These are phyloP conservation scores for Callinectes sapidus DNA, from an alignment of 2,888 invertebrate species.

Conservation along the genomic window DNA sequence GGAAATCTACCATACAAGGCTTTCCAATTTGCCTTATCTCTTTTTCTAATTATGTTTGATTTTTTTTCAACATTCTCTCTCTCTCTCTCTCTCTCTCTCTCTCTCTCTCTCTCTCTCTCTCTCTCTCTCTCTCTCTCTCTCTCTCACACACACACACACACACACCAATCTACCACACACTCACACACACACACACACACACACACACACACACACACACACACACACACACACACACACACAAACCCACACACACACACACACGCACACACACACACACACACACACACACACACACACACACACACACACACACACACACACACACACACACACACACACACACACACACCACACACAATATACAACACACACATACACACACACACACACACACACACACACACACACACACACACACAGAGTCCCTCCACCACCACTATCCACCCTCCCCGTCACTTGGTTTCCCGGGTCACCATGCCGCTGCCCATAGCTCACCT, in stretches of 20 bases:
- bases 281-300: neutral
- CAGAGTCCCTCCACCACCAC: too few relatives aligned
- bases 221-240: neutral
- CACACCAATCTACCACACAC: too few relatives aligned
- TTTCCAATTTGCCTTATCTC: too few relatives aligned
- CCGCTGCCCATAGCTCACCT: neutral
- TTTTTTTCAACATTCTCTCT: too few relatives aligned
- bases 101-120: too few relatives aligned
- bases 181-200: neutral
- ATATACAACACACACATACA: too few relatives aligned
- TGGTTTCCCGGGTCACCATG: neutral
- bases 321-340: neutral
- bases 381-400: neutral
- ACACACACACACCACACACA: too few relatives aligned
- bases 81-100: too few relatives aligned
- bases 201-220: neutral
- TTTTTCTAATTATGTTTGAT: too few relatives aligned
- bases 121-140: too few relatives aligned
- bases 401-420: neutral
- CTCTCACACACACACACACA: neutral
- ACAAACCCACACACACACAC: neutral
- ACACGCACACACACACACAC: neutral
- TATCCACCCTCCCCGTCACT: too few relatives aligned
- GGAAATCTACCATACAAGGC: too few relatives aligned
- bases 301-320: neutral